phyloP scores from a whole-genome alignment of 2,888 invertebrate genomes.

The Allolobophora icterica region DNA sequence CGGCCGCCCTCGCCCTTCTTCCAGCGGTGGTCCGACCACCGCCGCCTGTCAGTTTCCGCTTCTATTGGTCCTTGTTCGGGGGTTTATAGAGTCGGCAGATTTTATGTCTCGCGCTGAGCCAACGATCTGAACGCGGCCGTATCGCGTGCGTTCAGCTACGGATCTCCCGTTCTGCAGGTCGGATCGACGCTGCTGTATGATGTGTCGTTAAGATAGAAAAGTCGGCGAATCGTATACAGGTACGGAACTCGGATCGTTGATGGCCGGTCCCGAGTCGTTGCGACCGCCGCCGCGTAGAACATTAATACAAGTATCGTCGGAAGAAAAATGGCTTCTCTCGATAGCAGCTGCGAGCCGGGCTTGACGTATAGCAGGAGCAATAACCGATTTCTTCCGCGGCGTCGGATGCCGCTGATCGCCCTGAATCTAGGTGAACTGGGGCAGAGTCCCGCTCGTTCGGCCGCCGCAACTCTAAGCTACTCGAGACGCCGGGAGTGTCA shows the following conservation, averaged over 20 bases:
- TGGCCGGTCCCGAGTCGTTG: neutral
- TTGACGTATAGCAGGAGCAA: neutral
- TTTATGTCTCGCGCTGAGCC: neutral
- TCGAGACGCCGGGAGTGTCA: neutral
- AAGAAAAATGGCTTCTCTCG: neutral
- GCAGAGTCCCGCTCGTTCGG: neutral
- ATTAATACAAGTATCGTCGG: neutral
- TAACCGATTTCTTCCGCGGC: neutral
- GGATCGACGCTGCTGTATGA: neutral
- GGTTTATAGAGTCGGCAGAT: neutral
- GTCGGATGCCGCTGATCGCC: neutral
- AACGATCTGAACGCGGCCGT: neutral
- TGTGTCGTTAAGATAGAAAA: conserved; percentile 5
- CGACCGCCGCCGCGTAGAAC: neutral
- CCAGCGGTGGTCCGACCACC: neutral
- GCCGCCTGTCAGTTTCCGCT: neutral
- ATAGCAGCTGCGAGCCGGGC: neutral
- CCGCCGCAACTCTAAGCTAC: neutral
- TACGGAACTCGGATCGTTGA: neutral
- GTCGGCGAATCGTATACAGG: neutral
- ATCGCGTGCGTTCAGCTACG: neutral
- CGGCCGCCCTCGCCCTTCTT: neutral
- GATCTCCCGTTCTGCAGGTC: neutral
- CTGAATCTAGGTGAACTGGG: neutral
- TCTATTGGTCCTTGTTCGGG: neutral